These are phyloP conservation scores for Enteromius mattozi DNA, from an alignment of 2,797 vertebrate genomes.

Conservation along the genomic window DNA sequence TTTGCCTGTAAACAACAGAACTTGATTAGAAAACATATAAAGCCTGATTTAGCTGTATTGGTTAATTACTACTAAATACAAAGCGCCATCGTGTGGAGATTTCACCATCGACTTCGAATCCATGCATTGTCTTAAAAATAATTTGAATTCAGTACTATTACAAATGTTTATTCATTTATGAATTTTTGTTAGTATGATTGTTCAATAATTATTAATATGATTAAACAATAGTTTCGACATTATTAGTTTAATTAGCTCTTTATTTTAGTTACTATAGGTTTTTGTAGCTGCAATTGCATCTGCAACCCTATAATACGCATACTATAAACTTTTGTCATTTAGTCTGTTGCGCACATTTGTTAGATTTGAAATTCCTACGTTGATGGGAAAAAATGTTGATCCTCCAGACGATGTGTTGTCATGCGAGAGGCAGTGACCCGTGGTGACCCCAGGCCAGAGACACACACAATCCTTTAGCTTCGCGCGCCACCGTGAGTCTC, in stretches of 20 bases:
- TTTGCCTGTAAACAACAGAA: neutral
- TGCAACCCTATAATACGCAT: neutral
- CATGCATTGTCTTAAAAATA: neutral
- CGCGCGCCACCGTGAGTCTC: constrained; percentile 80
- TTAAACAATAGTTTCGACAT: neutral
- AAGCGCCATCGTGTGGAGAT: constrained; percentile 46
- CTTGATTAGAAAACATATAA: neutral
- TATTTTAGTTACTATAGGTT: neutral
- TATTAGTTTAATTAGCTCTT: neutral
- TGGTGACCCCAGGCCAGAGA: constrained; percentile 73
- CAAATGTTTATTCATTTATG: neutral
- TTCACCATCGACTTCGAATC: neutral
- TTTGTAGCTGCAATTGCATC: neutral
- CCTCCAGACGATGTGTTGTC: constrained; percentile 68
- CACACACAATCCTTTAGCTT: constrained; percentile 73
- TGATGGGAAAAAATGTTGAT: constrained; percentile 46
- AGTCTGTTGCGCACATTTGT: neutral
- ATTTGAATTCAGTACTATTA: neutral
- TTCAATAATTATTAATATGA: too few species aligned
- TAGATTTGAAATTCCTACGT: constrained; percentile 36
- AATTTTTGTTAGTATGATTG: neutral
- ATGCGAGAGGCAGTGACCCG: constrained; percentile 76
- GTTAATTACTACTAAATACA: neutral
- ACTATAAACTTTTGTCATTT: neutral
- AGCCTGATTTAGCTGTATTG: neutral